A percentile compares a stretch with the other conserved stretches of the same genome.
Evolutionary conservation across 1,140 invertebrate species (phyloP).

Genomic region (Neuroterus valhalla): DNA sequence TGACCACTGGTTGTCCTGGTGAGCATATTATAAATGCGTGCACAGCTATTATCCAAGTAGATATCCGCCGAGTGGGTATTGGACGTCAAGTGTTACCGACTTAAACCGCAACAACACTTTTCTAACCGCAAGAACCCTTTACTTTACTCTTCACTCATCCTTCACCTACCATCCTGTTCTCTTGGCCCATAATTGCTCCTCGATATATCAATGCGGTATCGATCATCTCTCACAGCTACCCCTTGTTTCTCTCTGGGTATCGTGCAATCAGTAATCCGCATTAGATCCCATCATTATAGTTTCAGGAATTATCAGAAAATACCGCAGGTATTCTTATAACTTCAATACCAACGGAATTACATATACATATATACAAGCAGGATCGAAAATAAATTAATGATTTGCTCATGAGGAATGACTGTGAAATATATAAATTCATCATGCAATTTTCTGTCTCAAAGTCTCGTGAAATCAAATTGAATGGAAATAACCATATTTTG

Average conservation of each 20-base stretch:
- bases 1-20: constrained; percentile 57
- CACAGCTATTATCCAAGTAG: constrained; percentile 51
- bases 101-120: constrained; percentile 71
- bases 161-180: constrained; percentile 45
- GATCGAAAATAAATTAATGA: too few relatives aligned
- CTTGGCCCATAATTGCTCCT: constrained; percentile 61
- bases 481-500: too few relatives aligned
- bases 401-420: too few relatives aligned
- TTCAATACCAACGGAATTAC: too few relatives aligned
- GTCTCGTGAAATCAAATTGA: too few relatives aligned
- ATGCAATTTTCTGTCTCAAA: too few relatives aligned
- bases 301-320: too few relatives aligned
- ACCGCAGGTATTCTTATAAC: too few relatives aligned
- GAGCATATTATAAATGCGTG: constrained; percentile 61
- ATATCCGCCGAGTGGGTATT: constrained; percentile 58
- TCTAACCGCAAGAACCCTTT: constrained; percentile 69
- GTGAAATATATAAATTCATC: too few relatives aligned
- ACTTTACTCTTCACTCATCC: constrained; percentile 61
- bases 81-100: constrained; percentile 68
- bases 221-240: background rate
- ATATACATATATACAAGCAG: too few relatives aligned
- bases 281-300: too few relatives aligned
- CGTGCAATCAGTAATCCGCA: background rate
- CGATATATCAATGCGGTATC: constrained; percentile 48
- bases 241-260: background rate